Evolutionary conservation across 2,888 invertebrate species (phyloP).

Genomic region (Branchellion lobata): DNA sequence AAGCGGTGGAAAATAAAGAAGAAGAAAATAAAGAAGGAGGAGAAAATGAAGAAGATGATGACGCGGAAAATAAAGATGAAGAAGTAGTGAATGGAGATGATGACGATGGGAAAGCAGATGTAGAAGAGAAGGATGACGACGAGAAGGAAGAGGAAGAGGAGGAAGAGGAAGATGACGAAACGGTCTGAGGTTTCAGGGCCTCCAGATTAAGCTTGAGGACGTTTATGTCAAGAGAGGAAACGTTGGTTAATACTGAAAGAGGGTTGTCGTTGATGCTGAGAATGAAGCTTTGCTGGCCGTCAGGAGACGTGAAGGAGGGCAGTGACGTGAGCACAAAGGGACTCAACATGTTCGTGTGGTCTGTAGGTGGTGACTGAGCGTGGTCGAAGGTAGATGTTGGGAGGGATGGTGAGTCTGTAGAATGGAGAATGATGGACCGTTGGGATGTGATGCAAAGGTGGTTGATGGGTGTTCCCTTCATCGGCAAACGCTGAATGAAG

Average conservation of each 20-base stretch:
- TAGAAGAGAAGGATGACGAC: not conserved
- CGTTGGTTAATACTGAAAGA: slow-evolving; percentile 8
- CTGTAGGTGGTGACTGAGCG: no score
- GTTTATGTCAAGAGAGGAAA: not conserved
- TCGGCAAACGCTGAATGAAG: not conserved
- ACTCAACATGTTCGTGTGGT: not conserved
- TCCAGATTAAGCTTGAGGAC: slow-evolving; percentile 12
- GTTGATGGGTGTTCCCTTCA: not conserved
- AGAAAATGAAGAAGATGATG: no score
- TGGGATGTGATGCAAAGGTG: not conserved
- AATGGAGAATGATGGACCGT: no score
- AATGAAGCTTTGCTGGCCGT: not conserved
- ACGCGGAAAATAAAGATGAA: no score
- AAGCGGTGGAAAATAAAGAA: no score
- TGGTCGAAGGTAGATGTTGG: not conserved
- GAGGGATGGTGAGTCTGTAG: not conserved
- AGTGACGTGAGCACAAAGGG: not conserved
- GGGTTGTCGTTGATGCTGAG: slow-evolving; percentile 1
- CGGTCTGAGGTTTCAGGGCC: not conserved
- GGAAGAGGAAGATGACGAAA: not conserved
- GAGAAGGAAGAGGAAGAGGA: not conserved
- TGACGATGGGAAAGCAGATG: no score
- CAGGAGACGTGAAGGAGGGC: not conserved
- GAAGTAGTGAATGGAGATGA: not conserved
- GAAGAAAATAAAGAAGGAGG: no score